Percentiles rank a stretch among this genome's conserved stretches.
These are phyloP conservation scores for Brachypteracias leptosomus DNA, from an alignment of 2,113 vertebrate genomes.

Conservation along the genomic window DNA sequence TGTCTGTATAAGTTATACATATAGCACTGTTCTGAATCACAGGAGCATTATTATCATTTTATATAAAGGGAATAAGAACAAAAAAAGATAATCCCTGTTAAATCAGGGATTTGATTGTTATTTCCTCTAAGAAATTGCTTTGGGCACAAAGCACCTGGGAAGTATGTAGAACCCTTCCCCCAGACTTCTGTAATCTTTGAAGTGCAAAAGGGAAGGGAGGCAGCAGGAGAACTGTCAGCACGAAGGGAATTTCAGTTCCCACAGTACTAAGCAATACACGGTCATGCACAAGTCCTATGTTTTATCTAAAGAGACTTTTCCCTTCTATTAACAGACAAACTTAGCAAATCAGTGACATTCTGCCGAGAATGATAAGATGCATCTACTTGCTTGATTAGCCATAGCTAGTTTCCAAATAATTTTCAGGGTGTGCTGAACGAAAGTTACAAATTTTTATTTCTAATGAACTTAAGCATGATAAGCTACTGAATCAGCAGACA, in stretches of 20 bases:
- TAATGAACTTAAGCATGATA: neutral
- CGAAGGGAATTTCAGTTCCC: neutral
- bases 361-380: neutral
- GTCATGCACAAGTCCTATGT: neutral
- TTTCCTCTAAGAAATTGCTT: neutral
- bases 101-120: neutral
- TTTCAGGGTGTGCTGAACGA: neutral
- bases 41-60: neutral
- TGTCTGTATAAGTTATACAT: neutral
- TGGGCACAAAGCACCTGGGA: neutral
- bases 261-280: neutral
- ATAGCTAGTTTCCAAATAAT: neutral
- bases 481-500: neutral
- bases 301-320: neutral
- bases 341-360: neutral
- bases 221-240: neutral
- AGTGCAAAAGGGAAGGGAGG: neutral
- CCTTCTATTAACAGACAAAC: neutral
- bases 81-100: neutral
- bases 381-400: neutral
- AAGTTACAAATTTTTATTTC: neutral
- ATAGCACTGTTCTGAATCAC: neutral
- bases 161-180: neutral
- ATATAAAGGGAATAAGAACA: neutral
- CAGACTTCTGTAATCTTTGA: neutral